Evolutionary conservation across 2,113 vertebrate genomes (phyloP).

Genomic region (Alectura lathami): DNA sequence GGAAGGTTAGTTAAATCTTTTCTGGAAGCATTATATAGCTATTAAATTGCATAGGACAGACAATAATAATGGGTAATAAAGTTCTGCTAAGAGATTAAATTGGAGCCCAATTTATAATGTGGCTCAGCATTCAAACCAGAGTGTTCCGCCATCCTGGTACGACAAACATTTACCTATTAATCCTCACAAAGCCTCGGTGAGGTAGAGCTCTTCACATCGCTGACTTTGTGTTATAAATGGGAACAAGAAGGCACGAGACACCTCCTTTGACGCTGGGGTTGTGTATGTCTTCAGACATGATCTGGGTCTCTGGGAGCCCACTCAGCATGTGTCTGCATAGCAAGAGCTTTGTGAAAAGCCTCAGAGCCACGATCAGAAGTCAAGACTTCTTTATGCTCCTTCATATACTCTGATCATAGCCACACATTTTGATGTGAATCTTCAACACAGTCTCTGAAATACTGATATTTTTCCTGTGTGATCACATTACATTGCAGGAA

Average conservation of each 20-base stretch:
- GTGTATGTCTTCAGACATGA: neutral
- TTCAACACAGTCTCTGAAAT: neutral
- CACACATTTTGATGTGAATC: neutral
- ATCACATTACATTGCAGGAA: neutral
- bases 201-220: conserved; percentile 38
- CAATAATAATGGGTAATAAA: conserved; percentile 42
- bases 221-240: conserved; percentile 10
- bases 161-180: conserved; percentile 62
- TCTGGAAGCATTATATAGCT: neutral
- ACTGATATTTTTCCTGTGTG: neutral
- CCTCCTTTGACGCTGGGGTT: neutral
- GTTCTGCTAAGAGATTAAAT: conserved; percentile 33
- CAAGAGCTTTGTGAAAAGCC: neutral
- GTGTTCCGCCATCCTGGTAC: neutral
- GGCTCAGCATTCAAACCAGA: neutral
- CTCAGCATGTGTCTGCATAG: neutral
- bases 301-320: neutral
- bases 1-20: conserved; percentile 56
- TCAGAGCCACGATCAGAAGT: neutral
- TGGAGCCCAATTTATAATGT: neutral
- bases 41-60: conserved; percentile 22
- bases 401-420: neutral
- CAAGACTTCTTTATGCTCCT: neutral
- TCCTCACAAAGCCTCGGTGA: neutral
- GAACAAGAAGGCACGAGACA: conserved; percentile 26